These are phyloP conservation scores for Stenodera caucasica DNA, from an alignment of 2,888 invertebrate genomes.

Conservation along the genomic window DNA sequence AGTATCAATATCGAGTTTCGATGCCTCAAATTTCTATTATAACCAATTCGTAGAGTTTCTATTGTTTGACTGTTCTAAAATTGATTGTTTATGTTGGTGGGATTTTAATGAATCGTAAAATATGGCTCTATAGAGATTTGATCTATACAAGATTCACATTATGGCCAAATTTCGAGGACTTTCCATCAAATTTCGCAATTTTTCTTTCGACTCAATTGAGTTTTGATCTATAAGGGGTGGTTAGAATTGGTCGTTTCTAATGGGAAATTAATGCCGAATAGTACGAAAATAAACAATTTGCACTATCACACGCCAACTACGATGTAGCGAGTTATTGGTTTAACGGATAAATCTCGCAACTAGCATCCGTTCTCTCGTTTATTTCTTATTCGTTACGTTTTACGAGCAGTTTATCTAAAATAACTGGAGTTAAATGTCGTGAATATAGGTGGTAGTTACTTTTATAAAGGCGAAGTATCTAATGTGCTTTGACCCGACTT, in stretches of 20 bases:
- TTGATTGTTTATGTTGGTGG: no score
- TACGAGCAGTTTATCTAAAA: slow-evolving; percentile 34
- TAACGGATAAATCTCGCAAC: slow-evolving; percentile 26
- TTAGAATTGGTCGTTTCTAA: no score
- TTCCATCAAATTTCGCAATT: no score
- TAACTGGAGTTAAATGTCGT: slow-evolving; percentile 33
- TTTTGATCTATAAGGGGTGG: neutral
- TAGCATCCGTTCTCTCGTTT: slow-evolving; percentile 10
- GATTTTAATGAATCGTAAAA: no score
- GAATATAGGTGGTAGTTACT: slow-evolving; percentile 33
- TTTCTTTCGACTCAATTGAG: no score
- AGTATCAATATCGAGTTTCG: no score
- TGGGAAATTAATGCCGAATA: neutral
- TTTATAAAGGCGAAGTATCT: slow-evolving; percentile 34
- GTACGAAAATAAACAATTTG: slow-evolving; percentile 25
- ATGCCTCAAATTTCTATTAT: no score
- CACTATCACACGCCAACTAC: slow-evolving; percentile 17
- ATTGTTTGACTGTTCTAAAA: no score
- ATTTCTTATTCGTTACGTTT: slow-evolving; percentile 17
- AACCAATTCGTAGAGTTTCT: no score
- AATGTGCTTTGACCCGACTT: slow-evolving; percentile 40
- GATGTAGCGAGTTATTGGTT: slow-evolving; percentile 17
- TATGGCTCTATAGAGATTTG: no score
- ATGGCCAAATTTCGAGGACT: no score
- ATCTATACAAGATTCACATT: no score